phyloP scores from a whole-genome alignment of 2,888 invertebrate genomes.

The Sarcophaga caerulescens region DNA sequence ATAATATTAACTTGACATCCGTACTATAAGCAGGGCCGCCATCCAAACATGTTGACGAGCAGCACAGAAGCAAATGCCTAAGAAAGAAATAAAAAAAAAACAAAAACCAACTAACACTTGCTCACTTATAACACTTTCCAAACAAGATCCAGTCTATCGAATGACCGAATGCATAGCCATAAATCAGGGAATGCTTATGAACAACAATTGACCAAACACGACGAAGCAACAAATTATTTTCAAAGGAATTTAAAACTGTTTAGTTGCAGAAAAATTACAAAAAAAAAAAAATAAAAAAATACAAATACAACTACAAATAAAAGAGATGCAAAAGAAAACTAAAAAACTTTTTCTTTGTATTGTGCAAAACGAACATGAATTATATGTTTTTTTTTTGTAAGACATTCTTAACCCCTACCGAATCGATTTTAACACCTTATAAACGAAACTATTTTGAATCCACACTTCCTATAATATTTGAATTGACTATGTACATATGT shows the following conservation, averaged over 20 bases:
- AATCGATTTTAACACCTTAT: not conserved
- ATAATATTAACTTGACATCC: constrained; percentile 75
- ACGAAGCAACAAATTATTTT: constrained; percentile 75
- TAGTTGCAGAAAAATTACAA: constrained; percentile 8
- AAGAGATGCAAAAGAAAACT: not conserved
- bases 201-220: constrained; percentile 79
- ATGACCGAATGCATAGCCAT: constrained; percentile 70
- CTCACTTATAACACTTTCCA: constrained; percentile 5
- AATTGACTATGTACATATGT: no score
- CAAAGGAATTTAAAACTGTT: constrained; percentile 51
- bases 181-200: constrained; percentile 76
- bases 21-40: constrained; percentile 70
- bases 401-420: constrained; percentile 28
- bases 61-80: constrained; percentile 31
- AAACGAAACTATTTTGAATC: no score
- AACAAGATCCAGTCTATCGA: constrained; percentile 36
- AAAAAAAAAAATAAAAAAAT: constrained; percentile 25
- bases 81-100: not conserved
- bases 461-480: no score
- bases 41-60: constrained; percentile 62
- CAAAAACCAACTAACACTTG: constrained; percentile 11
- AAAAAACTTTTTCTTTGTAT: constrained; percentile 3
- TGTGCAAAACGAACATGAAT: constrained; percentile 10
- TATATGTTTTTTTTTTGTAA: not conserved
- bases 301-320: constrained; percentile 27